Conservation (phyloP, 2,797 vertebrate genomes). For the Sebastes dallii region DNA sequence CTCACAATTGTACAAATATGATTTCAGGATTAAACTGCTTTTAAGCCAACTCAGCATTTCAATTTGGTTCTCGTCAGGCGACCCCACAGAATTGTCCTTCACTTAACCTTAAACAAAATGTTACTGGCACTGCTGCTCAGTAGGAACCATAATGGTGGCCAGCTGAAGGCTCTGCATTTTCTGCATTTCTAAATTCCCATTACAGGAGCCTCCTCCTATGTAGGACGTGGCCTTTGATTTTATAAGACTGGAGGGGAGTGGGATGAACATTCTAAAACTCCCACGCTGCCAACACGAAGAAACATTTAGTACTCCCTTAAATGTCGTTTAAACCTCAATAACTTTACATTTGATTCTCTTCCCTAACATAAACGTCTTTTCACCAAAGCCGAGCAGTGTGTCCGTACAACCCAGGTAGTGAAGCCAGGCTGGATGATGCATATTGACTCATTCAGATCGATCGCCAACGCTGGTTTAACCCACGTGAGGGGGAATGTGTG, state of each 20-base stretch:
- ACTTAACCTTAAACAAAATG: conserved; percentile 3
- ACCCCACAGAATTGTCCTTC: conserved; percentile 1
- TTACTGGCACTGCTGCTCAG: background rate
- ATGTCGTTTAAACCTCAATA: background rate
- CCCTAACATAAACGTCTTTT: background rate
- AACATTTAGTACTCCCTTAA: background rate
- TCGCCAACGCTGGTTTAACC: background rate
- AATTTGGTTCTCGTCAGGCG: background rate
- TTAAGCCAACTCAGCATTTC: conserved; percentile 44
- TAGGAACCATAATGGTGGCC: background rate
- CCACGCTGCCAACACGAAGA: background rate
- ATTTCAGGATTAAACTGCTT: conserved; percentile 37
- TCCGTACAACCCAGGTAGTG: background rate
- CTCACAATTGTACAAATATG: conserved; percentile 24
- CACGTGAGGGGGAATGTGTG: background rate
- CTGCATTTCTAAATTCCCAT: conserved; percentile 1
- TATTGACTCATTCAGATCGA: conserved; percentile 3
- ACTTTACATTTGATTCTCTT: background rate
- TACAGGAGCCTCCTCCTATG: background rate
- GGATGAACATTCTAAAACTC: background rate
- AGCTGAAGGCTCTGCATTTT: background rate
- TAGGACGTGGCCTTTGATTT: background rate
- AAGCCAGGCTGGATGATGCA: background rate
- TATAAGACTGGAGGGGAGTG: background rate
- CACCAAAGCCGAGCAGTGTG: background rate